phyloP scores from a whole-genome alignment of 1,140 invertebrate genomes.

The Caligus rogercresseyi region DNA sequence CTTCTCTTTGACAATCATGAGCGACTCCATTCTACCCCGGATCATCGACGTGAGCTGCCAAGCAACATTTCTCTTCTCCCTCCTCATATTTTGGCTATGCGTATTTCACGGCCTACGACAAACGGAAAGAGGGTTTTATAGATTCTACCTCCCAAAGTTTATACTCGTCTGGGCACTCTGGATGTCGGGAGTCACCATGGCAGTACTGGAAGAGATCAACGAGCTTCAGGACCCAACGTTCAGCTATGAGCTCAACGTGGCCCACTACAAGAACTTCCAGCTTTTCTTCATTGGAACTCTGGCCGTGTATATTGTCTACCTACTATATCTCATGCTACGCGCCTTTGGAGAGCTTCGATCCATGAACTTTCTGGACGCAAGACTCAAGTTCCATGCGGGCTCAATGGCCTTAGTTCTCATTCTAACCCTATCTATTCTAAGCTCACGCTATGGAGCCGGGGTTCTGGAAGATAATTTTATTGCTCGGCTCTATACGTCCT shows the following conservation, averaged over 20 bases:
- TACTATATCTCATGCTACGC: constrained; percentile 60
- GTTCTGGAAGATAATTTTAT: constrained; percentile 85
- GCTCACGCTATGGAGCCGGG: constrained; percentile 50
- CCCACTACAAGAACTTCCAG: constrained; percentile 47
- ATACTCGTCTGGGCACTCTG: constrained; percentile 69
- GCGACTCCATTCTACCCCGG: constrained; percentile 73
- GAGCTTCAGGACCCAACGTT: constrained; percentile 78
- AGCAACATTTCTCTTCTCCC: constrained; percentile 63
- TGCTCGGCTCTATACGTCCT: constrained; percentile 38
- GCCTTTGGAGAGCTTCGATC: constrained; percentile 83
- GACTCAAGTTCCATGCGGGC: constrained; percentile 14
- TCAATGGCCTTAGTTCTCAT: background rate
- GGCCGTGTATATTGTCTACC: constrained; percentile 64
- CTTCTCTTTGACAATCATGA: constrained; percentile 72
- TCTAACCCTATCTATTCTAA: constrained; percentile 15
- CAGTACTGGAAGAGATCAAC: constrained; percentile 74
- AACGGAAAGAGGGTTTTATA: constrained; percentile 25
- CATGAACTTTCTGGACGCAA: constrained; percentile 38
- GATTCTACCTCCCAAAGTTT: constrained; percentile 78
- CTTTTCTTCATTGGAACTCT: constrained; percentile 29
- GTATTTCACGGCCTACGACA: constrained; percentile 84
- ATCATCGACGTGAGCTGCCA: constrained; percentile 77
- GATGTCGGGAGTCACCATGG: constrained; percentile 61
- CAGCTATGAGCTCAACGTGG: constrained; percentile 68
- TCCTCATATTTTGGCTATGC: constrained; percentile 83